Evolutionary conservation across 2,113 vertebrate species (phyloP).

Genomic region (Aegotheles bennettii): DNA sequence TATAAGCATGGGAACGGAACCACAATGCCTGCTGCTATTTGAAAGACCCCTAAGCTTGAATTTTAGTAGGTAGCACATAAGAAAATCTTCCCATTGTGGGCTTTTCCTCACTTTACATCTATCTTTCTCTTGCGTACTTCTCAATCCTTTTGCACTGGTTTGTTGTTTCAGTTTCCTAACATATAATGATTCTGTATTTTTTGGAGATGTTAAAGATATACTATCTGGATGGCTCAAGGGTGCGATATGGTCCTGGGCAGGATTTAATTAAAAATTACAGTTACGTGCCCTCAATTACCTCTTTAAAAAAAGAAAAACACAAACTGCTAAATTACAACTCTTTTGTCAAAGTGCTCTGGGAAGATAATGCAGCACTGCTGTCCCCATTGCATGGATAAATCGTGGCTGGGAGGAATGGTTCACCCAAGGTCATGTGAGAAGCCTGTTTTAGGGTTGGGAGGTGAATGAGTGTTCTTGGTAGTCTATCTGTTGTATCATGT

Average conservation of each 20-base stretch:
- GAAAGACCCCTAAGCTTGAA: constrained; percentile 1
- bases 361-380: background rate
- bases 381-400: background rate
- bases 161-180: background rate
- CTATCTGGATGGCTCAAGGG: background rate
- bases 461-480: background rate
- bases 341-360: background rate
- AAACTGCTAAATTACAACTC: background rate
- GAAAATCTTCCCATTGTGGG: background rate
- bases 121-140: background rate
- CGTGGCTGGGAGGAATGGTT: background rate
- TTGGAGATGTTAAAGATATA: background rate
- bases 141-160: background rate
- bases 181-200: background rate
- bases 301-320: background rate
- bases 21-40: background rate
- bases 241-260: background rate
- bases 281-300: background rate
- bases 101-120: background rate
- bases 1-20: background rate
- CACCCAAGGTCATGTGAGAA: background rate
- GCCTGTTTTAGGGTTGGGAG: background rate
- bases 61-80: background rate
- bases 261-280: background rate
- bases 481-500: background rate